Evolutionary conservation across 2,797 vertebrate species (phyloP).

Genomic region (Decapterus maruadsi): DNA sequence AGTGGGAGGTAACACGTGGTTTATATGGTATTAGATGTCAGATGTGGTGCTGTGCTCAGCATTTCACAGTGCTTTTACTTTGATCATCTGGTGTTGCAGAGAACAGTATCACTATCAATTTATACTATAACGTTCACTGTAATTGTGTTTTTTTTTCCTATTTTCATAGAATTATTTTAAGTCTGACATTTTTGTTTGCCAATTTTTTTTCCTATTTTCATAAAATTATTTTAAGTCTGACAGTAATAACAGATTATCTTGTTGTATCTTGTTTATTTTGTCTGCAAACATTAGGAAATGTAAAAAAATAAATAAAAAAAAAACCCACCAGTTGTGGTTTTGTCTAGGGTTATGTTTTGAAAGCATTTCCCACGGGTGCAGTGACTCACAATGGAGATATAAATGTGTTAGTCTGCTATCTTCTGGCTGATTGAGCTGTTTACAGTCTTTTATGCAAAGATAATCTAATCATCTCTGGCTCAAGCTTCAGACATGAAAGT

Average conservation of each 20-base stretch:
- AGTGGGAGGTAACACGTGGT: not conserved
- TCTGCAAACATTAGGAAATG: not conserved
- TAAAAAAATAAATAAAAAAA: too few relatives aligned
- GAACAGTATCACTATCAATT: not conserved
- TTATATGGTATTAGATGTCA: not conserved
- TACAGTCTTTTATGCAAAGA: not conserved
- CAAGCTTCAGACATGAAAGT: not conserved
- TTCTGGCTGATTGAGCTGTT: not conserved
- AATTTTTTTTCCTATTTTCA: too few relatives aligned
- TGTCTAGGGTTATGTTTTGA: too few relatives aligned
- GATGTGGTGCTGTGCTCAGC: not conserved
- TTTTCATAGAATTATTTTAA: too few relatives aligned
- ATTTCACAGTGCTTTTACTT: not conserved
- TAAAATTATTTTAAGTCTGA: too few relatives aligned
- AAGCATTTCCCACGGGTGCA: not conserved
- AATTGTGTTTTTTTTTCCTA: too few relatives aligned
- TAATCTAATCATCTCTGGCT: not conserved
- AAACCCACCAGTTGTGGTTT: constrained; percentile 7
- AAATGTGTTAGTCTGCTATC: not conserved
- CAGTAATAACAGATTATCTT: too few relatives aligned
- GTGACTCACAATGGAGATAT: not conserved
- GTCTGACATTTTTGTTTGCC: too few relatives aligned
- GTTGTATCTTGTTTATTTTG: not conserved
- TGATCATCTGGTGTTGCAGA: not conserved
- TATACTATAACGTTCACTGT: too few relatives aligned